Conservation (phyloP, 2,797 vertebrate genomes). For the Acrocephalus scirpaceus region DNA sequence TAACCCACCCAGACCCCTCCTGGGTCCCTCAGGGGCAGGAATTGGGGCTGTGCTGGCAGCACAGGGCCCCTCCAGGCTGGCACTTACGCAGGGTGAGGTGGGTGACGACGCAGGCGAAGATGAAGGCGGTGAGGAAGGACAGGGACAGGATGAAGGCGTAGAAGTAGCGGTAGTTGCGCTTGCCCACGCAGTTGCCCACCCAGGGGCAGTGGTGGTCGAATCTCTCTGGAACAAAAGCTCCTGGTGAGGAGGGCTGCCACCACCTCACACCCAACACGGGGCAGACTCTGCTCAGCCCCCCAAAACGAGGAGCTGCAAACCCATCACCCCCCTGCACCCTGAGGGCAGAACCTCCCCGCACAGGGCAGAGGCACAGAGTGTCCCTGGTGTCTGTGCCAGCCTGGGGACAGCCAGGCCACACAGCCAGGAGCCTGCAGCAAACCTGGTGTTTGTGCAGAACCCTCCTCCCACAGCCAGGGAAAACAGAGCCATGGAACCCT, state of each 20-base stretch:
- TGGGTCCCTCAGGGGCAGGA: not conserved
- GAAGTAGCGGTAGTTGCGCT: slow-evolving; percentile 96
- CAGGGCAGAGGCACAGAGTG: fast-evolving
- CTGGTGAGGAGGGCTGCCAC: not conserved
- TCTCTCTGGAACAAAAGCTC: slow-evolving; percentile 80
- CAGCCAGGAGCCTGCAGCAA: not conserved
- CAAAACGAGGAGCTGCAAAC: not conserved
- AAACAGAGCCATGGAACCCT: not conserved
- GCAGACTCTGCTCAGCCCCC: not conserved
- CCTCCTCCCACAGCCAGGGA: not conserved
- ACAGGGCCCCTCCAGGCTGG: too few relatives aligned
- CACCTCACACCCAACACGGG: fast-evolving
- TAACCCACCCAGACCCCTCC: not conserved
- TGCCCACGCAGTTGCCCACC: slow-evolving; percentile 98
- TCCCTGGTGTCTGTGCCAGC: not conserved
- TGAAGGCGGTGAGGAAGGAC: slow-evolving; percentile 95
- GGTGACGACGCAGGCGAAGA: slow-evolving; percentile 93
- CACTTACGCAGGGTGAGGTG: slow-evolving; percentile 91
- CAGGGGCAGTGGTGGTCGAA: slow-evolving; percentile 98
- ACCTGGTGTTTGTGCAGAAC: not conserved
- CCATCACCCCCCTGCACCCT: not conserved
- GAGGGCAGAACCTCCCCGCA: not conserved
- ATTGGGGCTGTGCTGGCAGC: too few relatives aligned
- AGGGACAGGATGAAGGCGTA: slow-evolving; percentile 95
- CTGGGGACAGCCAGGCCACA: not conserved